These are phyloP conservation scores for Chrysemys picta DNA, from an alignment of 2,113 vertebrate species.

Conservation along the genomic window DNA sequence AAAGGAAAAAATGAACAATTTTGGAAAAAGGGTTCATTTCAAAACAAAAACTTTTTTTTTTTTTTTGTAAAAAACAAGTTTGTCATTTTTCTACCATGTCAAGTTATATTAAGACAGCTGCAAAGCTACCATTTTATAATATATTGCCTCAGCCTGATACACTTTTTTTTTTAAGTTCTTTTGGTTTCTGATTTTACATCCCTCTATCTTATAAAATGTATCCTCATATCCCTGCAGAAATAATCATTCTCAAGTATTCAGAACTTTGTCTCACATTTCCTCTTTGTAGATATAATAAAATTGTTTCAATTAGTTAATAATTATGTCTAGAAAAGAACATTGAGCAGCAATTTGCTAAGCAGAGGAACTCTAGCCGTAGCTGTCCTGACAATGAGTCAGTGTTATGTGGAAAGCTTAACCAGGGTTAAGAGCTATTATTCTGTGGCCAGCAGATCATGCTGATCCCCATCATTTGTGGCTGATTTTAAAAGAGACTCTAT, in stretches of 20 bases:
- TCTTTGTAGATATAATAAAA: neutral
- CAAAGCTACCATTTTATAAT: neutral
- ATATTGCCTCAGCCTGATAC: neutral
- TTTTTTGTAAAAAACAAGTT: neutral
- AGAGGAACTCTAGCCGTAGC: neutral
- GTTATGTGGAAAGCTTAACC: constrained; percentile 31
- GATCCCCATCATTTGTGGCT: constrained; percentile 71
- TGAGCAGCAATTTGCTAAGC: neutral
- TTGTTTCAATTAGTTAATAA: rapidly evolving
- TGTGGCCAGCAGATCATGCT: constrained; percentile 63
- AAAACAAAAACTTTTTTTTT: neutral
- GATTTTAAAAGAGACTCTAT: constrained; percentile 38
- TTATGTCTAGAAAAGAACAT: neutral
- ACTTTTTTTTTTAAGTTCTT: neutral
- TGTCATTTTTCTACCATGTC: neutral
- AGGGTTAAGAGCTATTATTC: constrained; percentile 56
- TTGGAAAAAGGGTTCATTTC: neutral
- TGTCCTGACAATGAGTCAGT: neutral
- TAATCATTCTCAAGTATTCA: neutral
- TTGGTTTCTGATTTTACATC: too few species aligned
- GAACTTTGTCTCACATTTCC: neutral
- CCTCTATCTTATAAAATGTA: neutral
- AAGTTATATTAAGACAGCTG: neutral
- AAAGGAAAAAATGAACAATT: neutral
- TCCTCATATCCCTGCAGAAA: neutral